Evolutionary conservation across 37 sponge, comb jelly and placozoan species (phyloP).

Genomic region (Diacarnus erythraeanus): DNA sequence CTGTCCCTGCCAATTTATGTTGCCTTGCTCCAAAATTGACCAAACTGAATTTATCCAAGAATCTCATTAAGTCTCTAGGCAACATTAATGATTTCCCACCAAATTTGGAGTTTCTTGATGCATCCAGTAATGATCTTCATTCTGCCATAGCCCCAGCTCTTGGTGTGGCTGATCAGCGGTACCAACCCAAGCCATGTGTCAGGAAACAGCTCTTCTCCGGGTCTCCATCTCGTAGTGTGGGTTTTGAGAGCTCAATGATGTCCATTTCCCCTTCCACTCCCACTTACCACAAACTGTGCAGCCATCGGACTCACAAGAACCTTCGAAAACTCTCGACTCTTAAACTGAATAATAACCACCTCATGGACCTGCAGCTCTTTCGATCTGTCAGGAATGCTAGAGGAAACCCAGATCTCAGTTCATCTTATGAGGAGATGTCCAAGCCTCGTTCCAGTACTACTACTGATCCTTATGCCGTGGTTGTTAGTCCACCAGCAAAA

Average conservation of each 20-base stretch:
- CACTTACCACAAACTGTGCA: slow-evolving; percentile 33
- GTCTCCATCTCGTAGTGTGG: neutral
- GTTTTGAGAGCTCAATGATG: neutral
- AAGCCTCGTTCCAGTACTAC: slow-evolving; percentile 11
- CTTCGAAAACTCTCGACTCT: slow-evolving; percentile 61
- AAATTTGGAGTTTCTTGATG: slow-evolving; percentile 68
- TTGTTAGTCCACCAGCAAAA: neutral
- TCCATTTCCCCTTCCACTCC: neutral
- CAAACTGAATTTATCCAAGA: slow-evolving; percentile 70
- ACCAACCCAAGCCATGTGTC: slow-evolving; percentile 30
- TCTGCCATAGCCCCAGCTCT: slow-evolving; percentile 48
- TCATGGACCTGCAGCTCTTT: slow-evolving; percentile 65
- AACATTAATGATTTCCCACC: slow-evolving; percentile 64
- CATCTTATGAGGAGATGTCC: slow-evolving; percentile 11
- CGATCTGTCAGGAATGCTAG: neutral
- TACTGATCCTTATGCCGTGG: neutral
- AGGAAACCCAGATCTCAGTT: neutral
- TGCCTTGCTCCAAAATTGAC: slow-evolving; percentile 77
- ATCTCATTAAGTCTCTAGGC: slow-evolving; percentile 65
- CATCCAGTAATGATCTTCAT: slow-evolving; percentile 47
- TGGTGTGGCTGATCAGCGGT: neutral
- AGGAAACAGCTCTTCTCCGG: neutral
- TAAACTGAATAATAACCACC: slow-evolving; percentile 57
- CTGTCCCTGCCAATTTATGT: slow-evolving; percentile 53
- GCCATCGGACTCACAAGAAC: slow-evolving; percentile 59